Base-by-base conservation (phyloP, 2,113 vertebrate species). In the Phalacrocorax pelagicus region DNA sequence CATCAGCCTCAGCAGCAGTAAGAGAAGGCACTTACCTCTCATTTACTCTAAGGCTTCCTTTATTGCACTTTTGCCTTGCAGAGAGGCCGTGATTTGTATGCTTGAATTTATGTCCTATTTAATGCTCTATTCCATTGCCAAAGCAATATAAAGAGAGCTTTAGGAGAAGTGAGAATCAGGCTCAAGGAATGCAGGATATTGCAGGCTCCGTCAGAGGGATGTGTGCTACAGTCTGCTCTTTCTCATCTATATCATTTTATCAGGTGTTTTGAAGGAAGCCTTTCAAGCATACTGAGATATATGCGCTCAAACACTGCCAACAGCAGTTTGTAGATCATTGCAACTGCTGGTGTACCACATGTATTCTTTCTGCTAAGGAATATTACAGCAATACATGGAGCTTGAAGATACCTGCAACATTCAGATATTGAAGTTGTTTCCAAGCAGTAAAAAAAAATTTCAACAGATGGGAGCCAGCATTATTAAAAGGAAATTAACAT, bases 151-250 rank as follows among this genome's bases (percentile, higher is more conserved):
- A 79, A 75, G 30, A 81, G 42, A 91, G 62, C 62, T 91, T 82
- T 58, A 93, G 84, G 49, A 54, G 75, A 93, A 86, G 59, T 4
- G 58, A 94, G 90, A 96, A 95, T 82, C 90, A 49, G 42, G 62
- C 54, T 93, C 78, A 96, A 95, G 87, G 87, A 96, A 95, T 79
- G 93, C 90, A 93, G 94, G 94, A 81, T 86, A 86, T n/a, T 90
- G 46, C 51, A 66, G 34, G 74, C 42, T 74, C 63, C 58, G 62
- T 73, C 71, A 93, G 36, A 94, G 63, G 71, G 62, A 80, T 47
- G 58, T 67, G 40, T 78, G 57, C 57, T 73, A 32, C 34, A 72
- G 66, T 61, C 85, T 65, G 36, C 40, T 40, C 62, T 77, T 96
- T 75, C 81, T 90, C 61, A 55, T 85, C 81, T 87, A 1, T 32